Percentiles rank a stretch among this genome's conserved stretches.
Evolutionary conservation across 2,888 invertebrate species (phyloP).

Genomic region (Germaria angustata): DNA sequence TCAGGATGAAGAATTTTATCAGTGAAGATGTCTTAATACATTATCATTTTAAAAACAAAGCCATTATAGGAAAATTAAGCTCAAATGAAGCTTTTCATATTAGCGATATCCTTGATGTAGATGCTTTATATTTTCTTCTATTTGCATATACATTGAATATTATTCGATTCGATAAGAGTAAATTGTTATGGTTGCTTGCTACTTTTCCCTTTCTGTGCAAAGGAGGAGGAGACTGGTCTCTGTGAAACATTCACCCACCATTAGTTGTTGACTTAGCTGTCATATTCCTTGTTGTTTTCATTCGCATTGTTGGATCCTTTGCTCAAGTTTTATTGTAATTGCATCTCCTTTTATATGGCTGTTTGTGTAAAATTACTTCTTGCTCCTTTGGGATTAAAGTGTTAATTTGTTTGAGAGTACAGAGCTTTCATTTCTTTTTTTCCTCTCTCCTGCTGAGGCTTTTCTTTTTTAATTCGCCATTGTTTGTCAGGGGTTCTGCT

Average conservation of each 20-base stretch:
- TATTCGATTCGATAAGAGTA: no score
- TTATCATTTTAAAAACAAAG: no score
- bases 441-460: not conserved
- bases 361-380: slow-evolving; percentile 11
- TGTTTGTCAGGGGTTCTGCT: not conserved
- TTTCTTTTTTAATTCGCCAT: not conserved
- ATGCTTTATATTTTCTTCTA: no score
- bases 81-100: no score
- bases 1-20: no score
- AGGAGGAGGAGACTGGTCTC: not conserved
- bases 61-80: no score
- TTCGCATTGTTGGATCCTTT: not conserved
- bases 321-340: slow-evolving; percentile 1
- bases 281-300: not conserved
- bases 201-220: not conserved
- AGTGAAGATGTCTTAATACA: no score
- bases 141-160: no score
- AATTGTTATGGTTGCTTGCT: no score
- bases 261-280: slow-evolving; percentile 29
- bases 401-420: slow-evolving; percentile 48
- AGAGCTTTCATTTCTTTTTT: not conserved
- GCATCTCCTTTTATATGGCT: not conserved
- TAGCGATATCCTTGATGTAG: no score
- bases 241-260: slow-evolving; percentile 20
- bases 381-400: slow-evolving; percentile 38